Percentiles rank a stretch among this genome's conserved stretches.
phyloP scores from a whole-genome alignment of 2,797 vertebrate genomes.

The Crypturellus tataupa region DNA sequence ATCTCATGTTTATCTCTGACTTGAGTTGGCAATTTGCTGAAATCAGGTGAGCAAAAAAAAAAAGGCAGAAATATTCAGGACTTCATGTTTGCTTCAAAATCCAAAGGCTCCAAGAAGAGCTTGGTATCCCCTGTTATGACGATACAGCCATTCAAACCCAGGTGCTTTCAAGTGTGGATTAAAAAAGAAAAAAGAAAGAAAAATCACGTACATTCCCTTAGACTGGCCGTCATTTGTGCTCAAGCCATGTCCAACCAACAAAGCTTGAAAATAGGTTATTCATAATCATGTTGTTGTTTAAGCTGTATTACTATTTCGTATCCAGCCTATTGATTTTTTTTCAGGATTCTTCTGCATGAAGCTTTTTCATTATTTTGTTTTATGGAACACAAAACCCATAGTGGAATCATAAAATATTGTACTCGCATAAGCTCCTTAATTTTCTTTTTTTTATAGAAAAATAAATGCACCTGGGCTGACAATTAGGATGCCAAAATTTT shows the following conservation, averaged over 20 bases:
- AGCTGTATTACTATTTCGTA: slow-evolving; percentile 29
- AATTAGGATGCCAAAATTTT: slow-evolving; percentile 31
- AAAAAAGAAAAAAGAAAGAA: background rate
- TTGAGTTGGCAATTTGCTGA: slow-evolving; percentile 5
- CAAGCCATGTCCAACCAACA: background rate
- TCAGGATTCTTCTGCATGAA: slow-evolving; percentile 49
- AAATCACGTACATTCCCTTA: background rate
- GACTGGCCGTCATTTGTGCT: slow-evolving; percentile 26
- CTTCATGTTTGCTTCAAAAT: background rate
- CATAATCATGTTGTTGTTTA: slow-evolving; percentile 56
- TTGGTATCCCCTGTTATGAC: background rate
- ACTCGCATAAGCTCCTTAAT: slow-evolving; percentile 12
- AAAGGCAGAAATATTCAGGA: background rate
- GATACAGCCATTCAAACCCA: background rate
- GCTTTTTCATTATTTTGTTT: slow-evolving; percentile 39
- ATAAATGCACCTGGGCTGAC: slow-evolving; percentile 54
- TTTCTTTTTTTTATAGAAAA: slow-evolving; percentile 50
- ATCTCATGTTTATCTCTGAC: slow-evolving; percentile 8
- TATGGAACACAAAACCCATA: slow-evolving; percentile 5
- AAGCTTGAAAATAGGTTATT: slow-evolving; percentile 38
- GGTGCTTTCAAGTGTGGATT: background rate
- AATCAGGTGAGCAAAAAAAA: background rate
- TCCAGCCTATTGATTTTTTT: slow-evolving; percentile 54
- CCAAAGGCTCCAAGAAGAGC: background rate
- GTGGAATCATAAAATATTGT: slow-evolving; percentile 30